A percentile compares a stretch with the other conserved stretches of the same genome.
These are phyloP conservation scores for Eufriesea mexicana DNA, from an alignment of 1,140 invertebrate species.

Conservation along the genomic window DNA sequence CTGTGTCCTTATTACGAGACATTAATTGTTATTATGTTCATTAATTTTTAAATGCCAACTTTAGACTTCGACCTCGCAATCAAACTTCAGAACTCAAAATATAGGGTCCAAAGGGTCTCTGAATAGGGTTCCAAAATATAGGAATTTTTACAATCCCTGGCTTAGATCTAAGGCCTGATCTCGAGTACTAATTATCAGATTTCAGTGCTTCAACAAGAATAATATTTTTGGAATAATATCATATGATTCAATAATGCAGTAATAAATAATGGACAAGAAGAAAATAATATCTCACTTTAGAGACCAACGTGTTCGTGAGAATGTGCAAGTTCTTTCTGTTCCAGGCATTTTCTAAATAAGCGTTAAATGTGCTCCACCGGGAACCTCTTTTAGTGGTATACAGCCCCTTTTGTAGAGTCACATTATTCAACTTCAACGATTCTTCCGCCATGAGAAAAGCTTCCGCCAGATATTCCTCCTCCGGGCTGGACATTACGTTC, in stretches of 20 bases:
- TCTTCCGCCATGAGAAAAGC: conserved; percentile 69
- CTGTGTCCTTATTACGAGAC: no score
- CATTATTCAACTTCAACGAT: conserved; percentile 73
- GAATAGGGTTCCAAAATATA: no score
- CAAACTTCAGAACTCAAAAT: no score
- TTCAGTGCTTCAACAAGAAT: no score
- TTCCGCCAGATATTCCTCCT: conserved; percentile 73
- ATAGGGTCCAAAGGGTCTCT: no score
- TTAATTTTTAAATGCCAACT: no score
- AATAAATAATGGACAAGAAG: background rate
- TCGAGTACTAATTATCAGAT: no score
- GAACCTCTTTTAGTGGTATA: conserved; percentile 86
- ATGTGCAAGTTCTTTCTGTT: conserved; percentile 87
- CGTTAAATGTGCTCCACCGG: conserved; percentile 86
- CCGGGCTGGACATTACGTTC: conserved; percentile 77
- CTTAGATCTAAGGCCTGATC: no score
- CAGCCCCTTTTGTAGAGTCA: conserved; percentile 79
- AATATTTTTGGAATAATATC: background rate
- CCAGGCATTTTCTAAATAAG: conserved; percentile 86
- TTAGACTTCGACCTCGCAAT: no score
- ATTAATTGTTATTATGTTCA: no score
- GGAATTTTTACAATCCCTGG: no score
- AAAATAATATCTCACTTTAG: conserved; percentile 74
- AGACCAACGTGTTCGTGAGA: conserved; percentile 86
- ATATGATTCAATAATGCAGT: no score